Evolutionary conservation across 2,797 vertebrate genomes (phyloP), one percentile per base, ranked within the genome.

Genomic region (Picus viridis): DNA sequence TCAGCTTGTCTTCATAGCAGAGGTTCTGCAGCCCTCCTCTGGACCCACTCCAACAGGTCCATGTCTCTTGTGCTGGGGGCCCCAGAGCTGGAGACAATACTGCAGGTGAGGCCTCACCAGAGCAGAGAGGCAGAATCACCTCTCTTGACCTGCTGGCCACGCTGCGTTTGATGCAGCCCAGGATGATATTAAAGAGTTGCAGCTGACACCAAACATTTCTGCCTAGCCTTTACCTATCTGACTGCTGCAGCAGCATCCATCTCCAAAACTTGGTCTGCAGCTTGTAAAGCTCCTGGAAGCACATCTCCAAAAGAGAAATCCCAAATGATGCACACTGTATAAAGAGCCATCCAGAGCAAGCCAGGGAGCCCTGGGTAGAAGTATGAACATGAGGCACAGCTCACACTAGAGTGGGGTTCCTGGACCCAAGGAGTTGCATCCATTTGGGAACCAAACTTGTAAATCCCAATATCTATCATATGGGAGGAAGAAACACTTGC

Each of bases 281-380:
- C 34, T 79, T 61, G 12, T 20, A 22, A 76, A 68, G 13, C 30
- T 84, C 10, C 5, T 23, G 49, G 57, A 75, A 76, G 14, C 16
- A 72, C 7, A 24, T 6, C 53, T 65, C 53, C 10, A 41, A 71
- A 82, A 47, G 43, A 32, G 18, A 0, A 0, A 57, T 61, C 54
- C 26, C 17, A 68, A 41, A 20, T 54, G 24, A 56, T 30, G 17
- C 34, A n/a, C 23, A 12, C 17, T 30, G 12, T 49, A 13, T 18
- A 8, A 74, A 59, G 7, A 79, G 2, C 30, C 7, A 36, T 6
- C 9, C 26, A 45, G 36, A 57, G 22, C 34, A 26, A 68, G n/a
- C 4, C 13, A 30, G 41, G n/a, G 34, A 53, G 26, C 29, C 56
- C 39, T 56, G 83, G 47, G 43, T 20, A 83, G 30, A 26, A 29